Evolutionary conservation across 2,888 invertebrate genomes (phyloP).

Genomic region (Caenorhabditis sp.): DNA sequence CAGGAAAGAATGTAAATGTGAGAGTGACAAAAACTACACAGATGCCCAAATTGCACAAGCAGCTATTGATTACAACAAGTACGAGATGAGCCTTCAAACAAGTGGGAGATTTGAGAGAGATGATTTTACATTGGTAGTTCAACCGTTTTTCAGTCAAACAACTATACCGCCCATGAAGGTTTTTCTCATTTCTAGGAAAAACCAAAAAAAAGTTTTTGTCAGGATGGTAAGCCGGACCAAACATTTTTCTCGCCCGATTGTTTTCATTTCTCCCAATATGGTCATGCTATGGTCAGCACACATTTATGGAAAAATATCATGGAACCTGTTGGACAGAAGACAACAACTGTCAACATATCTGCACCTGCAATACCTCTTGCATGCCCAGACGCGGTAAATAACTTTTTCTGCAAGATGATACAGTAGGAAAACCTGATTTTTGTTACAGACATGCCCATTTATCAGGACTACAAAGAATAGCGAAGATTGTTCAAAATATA

Average conservation of each 20-base stretch:
- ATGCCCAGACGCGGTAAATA: constrained; percentile 56
- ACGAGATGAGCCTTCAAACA: constrained; percentile 45
- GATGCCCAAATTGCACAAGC: constrained; percentile 43
- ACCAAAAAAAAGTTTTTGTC: background rate
- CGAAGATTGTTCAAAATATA: constrained; percentile 46
- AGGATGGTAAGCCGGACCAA: constrained; percentile 35
- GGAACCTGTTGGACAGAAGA: constrained; percentile 54
- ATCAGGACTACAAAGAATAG: constrained; percentile 53
- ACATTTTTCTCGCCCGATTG: constrained; percentile 62
- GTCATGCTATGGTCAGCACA: constrained; percentile 55
- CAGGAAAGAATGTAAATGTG: constrained; percentile 51
- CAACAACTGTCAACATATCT: constrained; percentile 44
- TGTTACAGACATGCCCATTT: constrained; percentile 57
- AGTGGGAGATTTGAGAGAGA: constrained; percentile 51
- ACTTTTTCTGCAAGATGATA: background rate
- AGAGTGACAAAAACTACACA: constrained; percentile 47
- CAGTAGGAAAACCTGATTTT: background rate
- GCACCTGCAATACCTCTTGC: constrained; percentile 39
- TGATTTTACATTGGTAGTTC: constrained; percentile 61
- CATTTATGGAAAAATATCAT: constrained; percentile 63
- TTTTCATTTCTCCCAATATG: constrained; percentile 64
- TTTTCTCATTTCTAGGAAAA: background rate
- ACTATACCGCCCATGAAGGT: constrained; percentile 49
- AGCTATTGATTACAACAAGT: constrained; percentile 45
- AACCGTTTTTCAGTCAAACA: constrained; percentile 58